Base-by-base conservation (phyloP, 2,888 invertebrate species). In the Microplitis manilae region DNA sequence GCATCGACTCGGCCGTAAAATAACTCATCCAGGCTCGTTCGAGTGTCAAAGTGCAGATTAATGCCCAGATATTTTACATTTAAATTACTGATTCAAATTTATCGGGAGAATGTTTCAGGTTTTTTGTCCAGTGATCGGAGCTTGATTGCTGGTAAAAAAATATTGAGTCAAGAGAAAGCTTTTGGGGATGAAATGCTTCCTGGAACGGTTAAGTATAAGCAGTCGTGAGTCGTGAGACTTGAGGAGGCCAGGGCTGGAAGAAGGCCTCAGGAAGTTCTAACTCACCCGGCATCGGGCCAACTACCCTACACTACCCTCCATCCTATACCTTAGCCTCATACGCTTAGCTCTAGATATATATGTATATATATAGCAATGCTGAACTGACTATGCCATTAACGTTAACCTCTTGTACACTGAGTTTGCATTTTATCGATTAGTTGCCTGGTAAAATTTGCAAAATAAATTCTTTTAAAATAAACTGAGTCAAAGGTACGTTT, bases 261-360 rank as follows among this genome's bases (percentile, higher is more conserved):
- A 85, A 83, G 84, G 85, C 82, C 84, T 85, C 85, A 86, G 87
- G 87, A 87, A 87, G 85, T 79, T 86, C 84, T 87, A 87, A 87
- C 87, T 87, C 87, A 87, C 85, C 77, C 78, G 86, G 81, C 82
- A 85, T 84, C 83, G 84, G 85, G 82, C 83, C 82, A 80, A 81
- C 84, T 60, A 72, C 76, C 74, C 74, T 73, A 73, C 75, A 30
- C 30, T 30, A 82, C 80, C 81, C 75, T 81, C 80, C 81, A 40
- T 78, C 79, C 30, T 30, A 30, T 30, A 30, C 8, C 50, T 50
- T 50, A 8, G 50, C 50, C 50, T 50, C 50, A 5, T 30, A 30
- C 30, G 30, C 30, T 30, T 30, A 30, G 4, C 4, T 30, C 50
- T 50, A 50, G 13, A 5, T 50, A 50, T 13, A 50, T 30, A 30